Evolutionary conservation across 2,797 vertebrate species (phyloP), one percentile per base, ranked within the genome.

Genomic region (Acridotheres tristis): DNA sequence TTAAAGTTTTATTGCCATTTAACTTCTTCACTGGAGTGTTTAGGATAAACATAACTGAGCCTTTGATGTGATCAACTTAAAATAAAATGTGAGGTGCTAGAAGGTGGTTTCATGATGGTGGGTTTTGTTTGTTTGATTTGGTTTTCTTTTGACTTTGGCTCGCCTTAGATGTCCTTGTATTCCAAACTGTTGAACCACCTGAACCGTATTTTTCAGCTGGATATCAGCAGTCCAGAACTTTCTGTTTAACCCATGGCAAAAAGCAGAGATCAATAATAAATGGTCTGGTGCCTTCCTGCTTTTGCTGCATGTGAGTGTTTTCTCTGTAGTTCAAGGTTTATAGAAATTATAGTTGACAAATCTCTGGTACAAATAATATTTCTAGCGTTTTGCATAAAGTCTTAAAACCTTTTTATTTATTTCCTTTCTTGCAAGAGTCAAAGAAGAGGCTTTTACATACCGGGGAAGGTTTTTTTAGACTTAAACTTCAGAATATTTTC

Each of bases 401-500:
- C 93, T 79, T 78, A 96, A 97, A 96, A 57, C 47, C 55, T 87
- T 79, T 91, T 91, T 96, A 93, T 96, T 96, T 95, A 92, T 96
- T 96, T 92, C 47, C 40, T 93, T 95, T 95, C 90, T 83, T 16
- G 48, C 88, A 94, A 62, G 88, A 95, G 54, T 85, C 48, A 88
- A 97, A 88, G 87, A 90, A 95, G 92, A 97, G 85, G 66, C 86
- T 89, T 85, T 94, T 58, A n/a, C n/a, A 7, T 79, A 95, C 83
- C 92, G 50, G 89, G 86, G 79, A 63, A 92, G 87, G 90, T 89
- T 67, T 96, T 94, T 93, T 96, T 96, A 93, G 94, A 96, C 80
- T 97, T 97, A 95, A 97, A 98, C 94, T 97, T 97, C 69, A 89
- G 97, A 97, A 97, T 98, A 98, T 97, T 98, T 98, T 97, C 97